These are phyloP conservation scores for Osmerus eperlanus DNA, from an alignment of 2,113 vertebrate species.

Conservation along the genomic window DNA sequence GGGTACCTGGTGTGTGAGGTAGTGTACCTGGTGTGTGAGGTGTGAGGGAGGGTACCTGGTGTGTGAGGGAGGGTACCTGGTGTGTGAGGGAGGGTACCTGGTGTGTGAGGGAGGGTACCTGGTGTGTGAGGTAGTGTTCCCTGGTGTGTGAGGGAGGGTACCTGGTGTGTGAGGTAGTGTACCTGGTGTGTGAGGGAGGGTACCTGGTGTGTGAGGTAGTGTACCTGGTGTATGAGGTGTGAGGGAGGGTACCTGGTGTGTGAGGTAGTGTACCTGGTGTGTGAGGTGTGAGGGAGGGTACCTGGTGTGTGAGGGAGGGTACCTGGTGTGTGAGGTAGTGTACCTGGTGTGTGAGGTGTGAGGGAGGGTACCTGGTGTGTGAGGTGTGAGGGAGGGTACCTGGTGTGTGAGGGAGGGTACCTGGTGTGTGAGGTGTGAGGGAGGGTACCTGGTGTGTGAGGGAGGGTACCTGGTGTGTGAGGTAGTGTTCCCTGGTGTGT, in stretches of 20 bases:
- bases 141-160: constrained; percentile 31
- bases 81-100: too few species aligned
- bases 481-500: constrained; percentile 74
- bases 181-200: too few species aligned
- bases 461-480: too few species aligned
- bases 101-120: constrained; percentile 63
- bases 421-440: too few species aligned
- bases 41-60: constrained; percentile 72
- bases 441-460: too few species aligned
- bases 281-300: constrained; percentile 32
- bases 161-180: constrained; percentile 69
- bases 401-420: constrained; percentile 60
- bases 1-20: constrained; percentile 74
- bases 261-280: too few species aligned
- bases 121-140: constrained; percentile 51
- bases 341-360: too few species aligned
- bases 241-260: constrained; percentile 73
- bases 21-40: too few species aligned
- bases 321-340: too few species aligned
- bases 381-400: constrained; percentile 55
- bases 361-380: constrained; percentile 74
- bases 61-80: constrained; percentile 11
- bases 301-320: constrained; percentile 69
- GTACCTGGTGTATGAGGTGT: too few species aligned
- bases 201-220: too few species aligned